Conservation (phyloP, 2,888 invertebrate species). For the Anthrax anthrax region DNA sequence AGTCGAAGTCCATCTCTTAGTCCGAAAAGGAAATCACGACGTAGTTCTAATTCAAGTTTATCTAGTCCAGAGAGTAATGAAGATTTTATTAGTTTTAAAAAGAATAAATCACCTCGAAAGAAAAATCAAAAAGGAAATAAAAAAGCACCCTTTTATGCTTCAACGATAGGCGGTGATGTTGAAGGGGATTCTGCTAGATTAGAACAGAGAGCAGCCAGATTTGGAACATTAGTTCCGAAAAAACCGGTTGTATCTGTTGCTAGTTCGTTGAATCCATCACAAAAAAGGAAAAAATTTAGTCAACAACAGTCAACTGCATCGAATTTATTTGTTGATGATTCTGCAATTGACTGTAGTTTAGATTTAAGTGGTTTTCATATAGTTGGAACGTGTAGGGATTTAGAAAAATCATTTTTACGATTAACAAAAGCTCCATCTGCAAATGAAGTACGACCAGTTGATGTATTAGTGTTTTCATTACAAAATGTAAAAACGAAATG, state of each 20-base stretch:
- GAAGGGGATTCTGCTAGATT: slow-evolving; percentile 65
- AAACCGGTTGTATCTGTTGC: slow-evolving; percentile 26
- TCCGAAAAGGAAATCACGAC: slow-evolving; percentile 38
- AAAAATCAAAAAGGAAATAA: slow-evolving; percentile 26
- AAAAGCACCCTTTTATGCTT: slow-evolving; percentile 45
- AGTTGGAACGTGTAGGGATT: slow-evolving; percentile 82
- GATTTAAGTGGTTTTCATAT: slow-evolving; percentile 80
- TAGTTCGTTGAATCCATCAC: slow-evolving; percentile 18
- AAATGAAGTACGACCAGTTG: slow-evolving; percentile 78
- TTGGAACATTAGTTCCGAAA: slow-evolving; percentile 34
- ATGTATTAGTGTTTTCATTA: slow-evolving; percentile 71
- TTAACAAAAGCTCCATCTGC: slow-evolving; percentile 92
- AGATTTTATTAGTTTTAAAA: slow-evolving; percentile 26
- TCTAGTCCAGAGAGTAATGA: slow-evolving; percentile 29
- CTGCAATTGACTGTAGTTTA: slow-evolving; percentile 48
- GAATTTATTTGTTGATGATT: slow-evolving; percentile 39
- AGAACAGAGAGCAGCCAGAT: slow-evolving; percentile 81
- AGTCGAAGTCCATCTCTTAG: slow-evolving; percentile 33
- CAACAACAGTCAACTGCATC: slow-evolving; percentile 23
- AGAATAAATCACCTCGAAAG: slow-evolving; percentile 28
- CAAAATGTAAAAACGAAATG: slow-evolving; percentile 84
- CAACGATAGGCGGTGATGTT: slow-evolving; percentile 49
- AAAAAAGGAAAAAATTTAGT: slow-evolving; percentile 6
- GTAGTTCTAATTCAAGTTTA: slow-evolving; percentile 22
- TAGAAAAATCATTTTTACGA: slow-evolving; percentile 93